These are phyloP conservation scores for Neoascia interrupta DNA, from an alignment of 2,888 invertebrate species.

Conservation along the genomic window DNA sequence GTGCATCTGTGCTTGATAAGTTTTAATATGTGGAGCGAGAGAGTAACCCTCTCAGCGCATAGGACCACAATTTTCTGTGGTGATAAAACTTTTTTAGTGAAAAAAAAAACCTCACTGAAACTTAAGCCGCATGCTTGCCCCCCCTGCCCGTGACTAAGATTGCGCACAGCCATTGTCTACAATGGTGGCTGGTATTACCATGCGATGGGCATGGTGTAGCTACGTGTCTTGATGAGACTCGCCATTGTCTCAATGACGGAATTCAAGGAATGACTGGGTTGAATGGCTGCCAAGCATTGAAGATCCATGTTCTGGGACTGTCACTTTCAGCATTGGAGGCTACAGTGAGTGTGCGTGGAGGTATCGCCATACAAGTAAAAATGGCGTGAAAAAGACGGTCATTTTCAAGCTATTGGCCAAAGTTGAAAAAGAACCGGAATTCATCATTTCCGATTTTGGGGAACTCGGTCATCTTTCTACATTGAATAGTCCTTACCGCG, in stretches of 20 bases:
- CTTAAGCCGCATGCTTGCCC: too few species aligned
- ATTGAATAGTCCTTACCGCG: constrained; percentile 91
- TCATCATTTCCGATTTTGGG: constrained; percentile 92
- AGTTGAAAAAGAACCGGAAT: constrained; percentile 90
- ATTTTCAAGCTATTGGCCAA: constrained; percentile 90
- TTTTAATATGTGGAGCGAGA: too few species aligned
- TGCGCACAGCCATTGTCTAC: constrained; percentile 95
- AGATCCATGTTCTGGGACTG: constrained; percentile 95
- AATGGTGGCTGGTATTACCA: constrained; percentile 95
- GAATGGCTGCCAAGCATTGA: constrained; percentile 92
- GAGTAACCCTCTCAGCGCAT: too few species aligned
- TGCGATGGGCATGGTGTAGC: constrained; percentile 92
- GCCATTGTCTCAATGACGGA: constrained; percentile 98
- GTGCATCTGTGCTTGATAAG: too few species aligned
- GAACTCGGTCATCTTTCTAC: constrained; percentile 95
- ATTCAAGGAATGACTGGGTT: constrained; percentile 97
- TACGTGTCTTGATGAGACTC: constrained; percentile 96
- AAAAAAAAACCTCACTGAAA: too few species aligned
- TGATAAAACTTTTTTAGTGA: too few species aligned
- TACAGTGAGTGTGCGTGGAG: constrained; percentile 92
- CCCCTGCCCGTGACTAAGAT: constrained; percentile 92
- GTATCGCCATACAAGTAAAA: constrained; percentile 97
- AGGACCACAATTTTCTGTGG: too few species aligned
- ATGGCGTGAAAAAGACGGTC: constrained; percentile 92
- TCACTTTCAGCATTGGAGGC: constrained; percentile 96